Conservation (phyloP, 2,888 invertebrate genomes). For the Chrysotoxum bicinctum region DNA sequence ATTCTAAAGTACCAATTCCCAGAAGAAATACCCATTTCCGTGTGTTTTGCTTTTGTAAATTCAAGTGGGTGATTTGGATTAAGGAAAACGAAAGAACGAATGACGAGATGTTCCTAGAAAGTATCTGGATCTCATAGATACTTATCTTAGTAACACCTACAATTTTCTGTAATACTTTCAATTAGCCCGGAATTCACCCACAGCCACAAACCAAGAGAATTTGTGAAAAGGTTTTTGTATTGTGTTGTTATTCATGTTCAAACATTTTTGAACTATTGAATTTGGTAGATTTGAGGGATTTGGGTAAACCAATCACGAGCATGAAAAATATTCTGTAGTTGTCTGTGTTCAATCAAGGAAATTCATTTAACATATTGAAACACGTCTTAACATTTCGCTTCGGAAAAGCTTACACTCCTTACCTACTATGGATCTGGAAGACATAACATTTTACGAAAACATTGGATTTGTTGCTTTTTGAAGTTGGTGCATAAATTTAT, state of each 20-base stretch:
- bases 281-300: neutral
- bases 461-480: too few relatives aligned
- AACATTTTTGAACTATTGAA: conserved; percentile 7
- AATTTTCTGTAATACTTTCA: conserved; percentile 14
- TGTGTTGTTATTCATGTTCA: neutral
- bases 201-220: neutral
- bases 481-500: too few relatives aligned
- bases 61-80: conserved; percentile 2
- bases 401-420: too few relatives aligned
- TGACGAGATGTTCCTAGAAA: neutral
- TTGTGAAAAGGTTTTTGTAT: neutral
- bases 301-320: neutral
- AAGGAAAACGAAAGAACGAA: neutral
- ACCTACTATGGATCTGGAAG: too few relatives aligned
- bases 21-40: neutral
- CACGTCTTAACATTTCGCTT: too few relatives aligned
- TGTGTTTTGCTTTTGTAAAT: neutral
- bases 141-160: conserved; percentile 7
- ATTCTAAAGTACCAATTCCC: neutral
- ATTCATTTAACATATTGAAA: too few relatives aligned
- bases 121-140: neutral
- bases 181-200: neutral
- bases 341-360: too few relatives aligned
- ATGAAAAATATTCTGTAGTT: neutral
- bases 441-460: too few relatives aligned